Conservation (phyloP, 2,113 vertebrate species). For the Mormyrus lacerda region DNA sequence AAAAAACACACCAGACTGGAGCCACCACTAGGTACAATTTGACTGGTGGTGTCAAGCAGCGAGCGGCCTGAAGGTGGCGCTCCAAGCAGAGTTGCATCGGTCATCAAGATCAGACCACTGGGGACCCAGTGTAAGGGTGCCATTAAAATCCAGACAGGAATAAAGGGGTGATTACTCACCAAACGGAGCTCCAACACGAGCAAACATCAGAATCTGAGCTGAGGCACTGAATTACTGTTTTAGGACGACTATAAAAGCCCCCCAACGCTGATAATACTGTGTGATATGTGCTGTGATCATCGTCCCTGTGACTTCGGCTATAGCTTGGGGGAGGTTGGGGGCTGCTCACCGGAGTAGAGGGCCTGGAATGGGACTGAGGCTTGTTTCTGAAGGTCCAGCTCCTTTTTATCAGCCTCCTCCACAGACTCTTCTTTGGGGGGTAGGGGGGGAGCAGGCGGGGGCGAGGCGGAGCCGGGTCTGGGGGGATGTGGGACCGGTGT, state of each 20-base stretch:
- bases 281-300: neutral
- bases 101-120: neutral
- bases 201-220: neutral
- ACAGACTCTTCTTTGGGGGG: conserved; percentile 74
- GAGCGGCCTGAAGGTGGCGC: neutral
- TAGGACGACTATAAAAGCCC: neutral
- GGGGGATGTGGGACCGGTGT: conserved; percentile 68
- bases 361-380: conserved; percentile 64
- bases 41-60: neutral
- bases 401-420: conserved; percentile 67
- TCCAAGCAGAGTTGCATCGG: neutral
- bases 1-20: neutral
- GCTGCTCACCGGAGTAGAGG: conserved; percentile 73
- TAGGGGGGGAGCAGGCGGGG: conserved; percentile 62
- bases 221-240: neutral
- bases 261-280: neutral
- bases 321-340: too few species aligned
- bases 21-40: neutral
- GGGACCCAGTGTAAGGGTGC: neutral
- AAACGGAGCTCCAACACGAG: neutral
- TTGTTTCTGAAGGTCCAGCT: conserved; percentile 65
- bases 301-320: neutral
- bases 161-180: neutral
- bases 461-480: conserved; percentile 59
- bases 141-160: neutral